phyloP scores from a whole-genome alignment of 2,888 invertebrate species.

The Orthosia gothica region DNA sequence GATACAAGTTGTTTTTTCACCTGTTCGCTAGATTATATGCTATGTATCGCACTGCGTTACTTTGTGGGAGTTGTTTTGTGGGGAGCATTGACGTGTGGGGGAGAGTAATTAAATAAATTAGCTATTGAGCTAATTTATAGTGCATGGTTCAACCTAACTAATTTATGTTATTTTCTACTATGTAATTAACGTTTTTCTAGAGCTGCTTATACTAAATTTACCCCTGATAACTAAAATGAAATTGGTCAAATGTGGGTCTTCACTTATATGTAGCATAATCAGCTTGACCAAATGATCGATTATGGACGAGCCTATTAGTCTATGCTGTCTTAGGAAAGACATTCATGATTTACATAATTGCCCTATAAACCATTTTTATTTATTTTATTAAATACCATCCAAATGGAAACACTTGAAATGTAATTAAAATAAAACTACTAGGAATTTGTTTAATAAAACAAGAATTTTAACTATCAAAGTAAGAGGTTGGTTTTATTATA shows the following conservation, averaged over 20 bases:
- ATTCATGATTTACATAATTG: not conserved
- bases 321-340: not conserved
- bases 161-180: no score
- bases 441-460: constrained; percentile 39
- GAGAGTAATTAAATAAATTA: not conserved
- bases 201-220: no score
- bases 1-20: no score
- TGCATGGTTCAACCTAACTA: no score
- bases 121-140: not conserved
- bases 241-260: no score
- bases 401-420: not conserved
- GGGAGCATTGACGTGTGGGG: constrained; percentile 4
- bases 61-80: constrained; percentile 14
- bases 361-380: not conserved
- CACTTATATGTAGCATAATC: no score
- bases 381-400: not conserved
- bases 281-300: no score
- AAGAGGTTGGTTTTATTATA: constrained; percentile 43
- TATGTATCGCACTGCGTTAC: constrained; percentile 21
- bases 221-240: no score
- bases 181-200: no score
- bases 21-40: not conserved
- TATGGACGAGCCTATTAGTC: no score
- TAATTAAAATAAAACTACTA: constrained; percentile 7
- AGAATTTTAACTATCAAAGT: constrained; percentile 36